Base-by-base conservation (phyloP, 1,140 invertebrate species). In the Drosophila sturtevanti region DNA sequence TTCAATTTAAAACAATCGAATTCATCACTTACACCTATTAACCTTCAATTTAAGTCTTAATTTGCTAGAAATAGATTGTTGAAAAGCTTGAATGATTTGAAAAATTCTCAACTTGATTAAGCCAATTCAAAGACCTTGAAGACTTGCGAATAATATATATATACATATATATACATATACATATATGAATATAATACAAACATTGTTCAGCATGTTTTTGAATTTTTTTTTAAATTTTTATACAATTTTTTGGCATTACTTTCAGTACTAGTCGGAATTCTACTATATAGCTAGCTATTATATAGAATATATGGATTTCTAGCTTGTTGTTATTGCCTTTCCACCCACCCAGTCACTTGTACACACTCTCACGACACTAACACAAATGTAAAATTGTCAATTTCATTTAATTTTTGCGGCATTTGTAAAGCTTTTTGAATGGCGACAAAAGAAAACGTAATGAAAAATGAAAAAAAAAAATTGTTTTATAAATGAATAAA, bases 371-470 rank as follows among this genome's bases (percentile, higher is more conserved):
- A 16, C 1, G 16, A 9, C 16, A 48, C 62, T 14, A n/a, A 48
- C 55, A 72, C 60, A 14, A 41, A 35, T 56, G 51, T 22, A 59
- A 35, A 37, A 14, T 65, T 60, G 84, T 79, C 72, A 84, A 87
- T 84, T 89, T 84, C 61, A 89, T 73, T 87, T 89, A 89, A 87
- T 87, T 87, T 18, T 82, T 61, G 71, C 63, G 68, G 79, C 60
- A 61, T 70, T 72, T 78, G 41, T 48, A 48, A 48, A 48, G 41
- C 64, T 67, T 70, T 62, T 61, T 68, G 38, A 73, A 56, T 54
- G 61, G 48, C 69, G 41, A 44, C 41, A 44, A 44, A 44, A 44
- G 6, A 16, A 41, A 44, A 44, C 6, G 14, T n/a, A n/a, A n/a
- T n/a, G n/a, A n/a, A n/a, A n/a, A n/a, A n/a, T n/a, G n/a, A n/a